Conservation (phyloP, 2,113 vertebrate genomes). For the Macaca nemestrina region DNA sequence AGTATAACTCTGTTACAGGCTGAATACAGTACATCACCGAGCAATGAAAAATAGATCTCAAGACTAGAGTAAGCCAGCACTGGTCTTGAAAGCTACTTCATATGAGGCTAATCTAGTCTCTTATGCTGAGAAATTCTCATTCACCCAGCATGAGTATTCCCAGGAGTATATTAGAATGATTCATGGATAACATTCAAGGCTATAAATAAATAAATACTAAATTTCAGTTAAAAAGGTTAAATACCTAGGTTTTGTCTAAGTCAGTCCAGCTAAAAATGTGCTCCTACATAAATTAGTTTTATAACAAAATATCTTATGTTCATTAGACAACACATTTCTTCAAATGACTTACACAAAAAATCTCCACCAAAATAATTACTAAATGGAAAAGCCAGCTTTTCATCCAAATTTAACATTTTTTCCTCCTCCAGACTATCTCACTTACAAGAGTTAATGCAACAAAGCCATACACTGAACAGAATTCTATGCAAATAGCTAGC, state of each 20-base stretch:
- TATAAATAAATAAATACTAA: constrained; percentile 15
- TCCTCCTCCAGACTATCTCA: not conserved
- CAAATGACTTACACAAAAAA: constrained; percentile 3
- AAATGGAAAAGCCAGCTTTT: not conserved
- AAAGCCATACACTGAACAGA: not conserved
- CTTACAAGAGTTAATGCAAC: not conserved
- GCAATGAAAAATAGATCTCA: constrained; percentile 54
- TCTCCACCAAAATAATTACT: not conserved
- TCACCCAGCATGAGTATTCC: not conserved
- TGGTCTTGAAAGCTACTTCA: not conserved
- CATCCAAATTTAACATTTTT: not conserved
- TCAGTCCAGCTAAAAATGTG: not conserved
- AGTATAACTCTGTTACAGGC: not conserved
- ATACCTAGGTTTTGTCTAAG: not conserved
- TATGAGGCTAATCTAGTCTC: not conserved
- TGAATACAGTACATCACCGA: constrained; percentile 18
- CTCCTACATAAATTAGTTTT: not conserved
- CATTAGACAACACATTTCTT: not conserved
- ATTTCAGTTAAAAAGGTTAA: constrained; percentile 15
- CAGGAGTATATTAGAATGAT: constrained; percentile 11
- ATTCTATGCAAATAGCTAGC: not conserved
- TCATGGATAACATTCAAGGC: not conserved
- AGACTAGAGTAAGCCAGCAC: not conserved
- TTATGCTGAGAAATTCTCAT: not conserved
- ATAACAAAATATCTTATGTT: not conserved